These are phyloP conservation scores for Aspiorhynchus laticeps DNA, from an alignment of 2,113 vertebrate genomes.

Conservation along the genomic window DNA sequence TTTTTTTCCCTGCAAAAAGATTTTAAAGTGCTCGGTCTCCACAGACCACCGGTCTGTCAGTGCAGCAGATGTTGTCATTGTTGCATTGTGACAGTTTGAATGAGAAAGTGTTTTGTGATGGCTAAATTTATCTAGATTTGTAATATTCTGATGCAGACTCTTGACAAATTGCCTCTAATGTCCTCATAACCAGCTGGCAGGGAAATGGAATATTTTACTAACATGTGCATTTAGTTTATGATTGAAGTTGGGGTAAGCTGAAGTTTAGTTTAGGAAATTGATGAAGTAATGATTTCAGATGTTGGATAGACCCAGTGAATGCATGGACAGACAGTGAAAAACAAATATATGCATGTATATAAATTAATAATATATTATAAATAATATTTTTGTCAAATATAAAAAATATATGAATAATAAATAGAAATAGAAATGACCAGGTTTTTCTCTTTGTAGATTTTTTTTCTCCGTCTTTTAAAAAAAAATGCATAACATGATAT, in stretches of 20 bases:
- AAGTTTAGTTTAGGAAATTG: not conserved
- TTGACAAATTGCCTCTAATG: slow-evolving; percentile 12
- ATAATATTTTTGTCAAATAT: too few species aligned
- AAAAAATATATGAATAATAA: too few species aligned
- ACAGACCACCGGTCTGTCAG: slow-evolving; percentile 17
- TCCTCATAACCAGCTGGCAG: not conserved
- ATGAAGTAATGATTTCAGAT: not conserved
- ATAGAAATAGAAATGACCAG: too few species aligned
- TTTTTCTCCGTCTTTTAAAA: too few species aligned
- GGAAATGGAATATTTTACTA: not conserved
- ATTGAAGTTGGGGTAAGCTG: not conserved
- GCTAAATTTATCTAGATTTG: slow-evolving; percentile 22
- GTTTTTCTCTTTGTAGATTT: too few species aligned
- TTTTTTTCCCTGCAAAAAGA: not conserved
- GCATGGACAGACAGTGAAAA: not conserved
- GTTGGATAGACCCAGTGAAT: not conserved
- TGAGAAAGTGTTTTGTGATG: slow-evolving; percentile 14
- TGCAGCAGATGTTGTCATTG: slow-evolving; percentile 32
- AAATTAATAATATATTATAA: too few species aligned
- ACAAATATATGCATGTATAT: too few species aligned
- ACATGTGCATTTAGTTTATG: slow-evolving; percentile 1
- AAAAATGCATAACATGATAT: too few species aligned
- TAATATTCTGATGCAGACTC: slow-evolving; percentile 17
- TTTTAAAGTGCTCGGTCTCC: slow-evolving; percentile 7
- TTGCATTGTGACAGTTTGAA: slow-evolving; percentile 6